A percentile compares a stretch with the other conserved stretches of the same genome.
Evolutionary conservation across 2,888 invertebrate species (phyloP).

Genomic region (Muschampia plurimacula): DNA sequence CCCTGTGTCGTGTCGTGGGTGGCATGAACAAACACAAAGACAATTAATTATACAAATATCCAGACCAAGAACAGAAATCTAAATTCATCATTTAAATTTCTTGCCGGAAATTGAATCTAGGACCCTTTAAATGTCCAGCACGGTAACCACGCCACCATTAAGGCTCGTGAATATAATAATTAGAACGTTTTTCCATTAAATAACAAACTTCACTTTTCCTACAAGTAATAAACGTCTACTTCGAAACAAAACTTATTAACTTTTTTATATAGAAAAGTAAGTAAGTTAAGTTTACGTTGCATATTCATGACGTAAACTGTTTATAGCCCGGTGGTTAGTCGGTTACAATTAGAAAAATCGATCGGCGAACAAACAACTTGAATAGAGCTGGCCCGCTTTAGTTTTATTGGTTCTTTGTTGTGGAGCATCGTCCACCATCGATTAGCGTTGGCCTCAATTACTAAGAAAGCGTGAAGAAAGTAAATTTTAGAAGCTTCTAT

Average conservation of each 20-base stretch:
- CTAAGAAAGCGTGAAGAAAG: slow-evolving; percentile 6
- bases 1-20: too few relatives aligned
- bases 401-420: slow-evolving; percentile 59
- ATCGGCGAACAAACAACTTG: slow-evolving; percentile 62
- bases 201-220: too few relatives aligned
- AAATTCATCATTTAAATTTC: too few relatives aligned
- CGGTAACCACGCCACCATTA: too few relatives aligned
- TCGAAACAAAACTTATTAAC: neutral
- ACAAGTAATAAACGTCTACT: too few relatives aligned
- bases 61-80: too few relatives aligned
- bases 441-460: slow-evolving; percentile 3
- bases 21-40: too few relatives aligned
- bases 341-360: slow-evolving; percentile 66
- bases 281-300: slow-evolving; percentile 10
- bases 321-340: slow-evolving; percentile 40
- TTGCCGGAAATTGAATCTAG: too few relatives aligned
- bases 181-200: too few relatives aligned
- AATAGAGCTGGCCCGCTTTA: slow-evolving; percentile 56
- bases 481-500: neutral
- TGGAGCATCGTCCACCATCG: slow-evolving; percentile 60
- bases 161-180: too few relatives aligned
- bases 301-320: slow-evolving; percentile 21
- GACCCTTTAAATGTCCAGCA: too few relatives aligned
- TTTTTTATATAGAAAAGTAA: neutral
- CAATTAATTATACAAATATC: too few relatives aligned